A percentile compares a stretch with the other conserved stretches of the same genome.
These are phyloP conservation scores for Arrhamphus sclerolepis DNA, from an alignment of 2,797 vertebrate species.

Conservation along the genomic window DNA sequence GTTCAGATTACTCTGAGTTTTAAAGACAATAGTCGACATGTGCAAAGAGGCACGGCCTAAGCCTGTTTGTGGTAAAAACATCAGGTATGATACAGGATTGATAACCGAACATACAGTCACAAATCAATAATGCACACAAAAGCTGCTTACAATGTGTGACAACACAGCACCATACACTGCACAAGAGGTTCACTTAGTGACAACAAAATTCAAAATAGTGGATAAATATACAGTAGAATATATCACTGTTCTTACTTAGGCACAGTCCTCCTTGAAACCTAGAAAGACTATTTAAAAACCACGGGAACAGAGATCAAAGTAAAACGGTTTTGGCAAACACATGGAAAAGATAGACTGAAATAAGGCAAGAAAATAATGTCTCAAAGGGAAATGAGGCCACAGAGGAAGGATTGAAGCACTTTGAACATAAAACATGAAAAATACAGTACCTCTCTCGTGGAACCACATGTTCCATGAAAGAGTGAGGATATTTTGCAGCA, in stretches of 20 bases:
- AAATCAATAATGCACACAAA: slow-evolving; percentile 72
- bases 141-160: slow-evolving; percentile 75
- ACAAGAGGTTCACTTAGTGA: slow-evolving; percentile 80
- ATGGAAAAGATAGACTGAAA: slow-evolving; percentile 38
- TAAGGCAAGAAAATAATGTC: slow-evolving; percentile 54
- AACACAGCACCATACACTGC: slow-evolving; percentile 78
- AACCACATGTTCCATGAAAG: slow-evolving; percentile 48
- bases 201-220: slow-evolving; percentile 71
- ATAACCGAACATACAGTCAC: slow-evolving; percentile 64
- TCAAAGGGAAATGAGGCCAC: slow-evolving; percentile 63
- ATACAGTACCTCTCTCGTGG: slow-evolving; percentile 43
- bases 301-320: slow-evolving; percentile 37
- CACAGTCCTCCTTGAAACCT: slow-evolving; percentile 70
- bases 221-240: slow-evolving; percentile 74
- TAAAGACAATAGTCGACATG: slow-evolving; percentile 58
- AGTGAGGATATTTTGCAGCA: slow-evolving; percentile 64
- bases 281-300: slow-evolving; percentile 37
- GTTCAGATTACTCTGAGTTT: slow-evolving; percentile 26
- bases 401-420: slow-evolving; percentile 62
- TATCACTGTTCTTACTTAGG: slow-evolving; percentile 72
- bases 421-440: slow-evolving; percentile 59
- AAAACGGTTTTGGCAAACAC: slow-evolving; percentile 66
- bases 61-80: slow-evolving; percentile 58
- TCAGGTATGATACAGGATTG: slow-evolving; percentile 45
- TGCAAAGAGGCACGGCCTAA: slow-evolving; percentile 74